Evolutionary conservation across 2,113 vertebrate genomes (phyloP).

Genomic region (Coptodon rendalli): DNA sequence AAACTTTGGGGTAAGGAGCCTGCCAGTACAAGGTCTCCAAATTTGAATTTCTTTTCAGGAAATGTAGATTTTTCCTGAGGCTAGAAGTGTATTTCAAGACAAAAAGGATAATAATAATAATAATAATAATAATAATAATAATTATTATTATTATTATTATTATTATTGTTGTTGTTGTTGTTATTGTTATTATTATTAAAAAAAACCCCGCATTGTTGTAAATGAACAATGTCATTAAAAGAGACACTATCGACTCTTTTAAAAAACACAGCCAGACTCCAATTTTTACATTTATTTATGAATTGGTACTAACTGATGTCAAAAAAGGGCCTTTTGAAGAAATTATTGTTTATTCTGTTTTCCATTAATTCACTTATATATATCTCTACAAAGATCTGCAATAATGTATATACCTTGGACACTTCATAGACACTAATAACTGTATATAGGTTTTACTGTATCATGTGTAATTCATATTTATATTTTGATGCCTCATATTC

Average conservation of each 20-base stretch:
- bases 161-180: rapidly evolving
- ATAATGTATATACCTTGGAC: background rate
- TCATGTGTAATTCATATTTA: background rate
- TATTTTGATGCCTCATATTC: background rate
- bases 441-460: background rate
- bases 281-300: background rate
- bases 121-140: background rate
- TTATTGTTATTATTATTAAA: background rate
- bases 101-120: background rate
- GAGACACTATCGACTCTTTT: background rate
- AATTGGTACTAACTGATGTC: background rate
- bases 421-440: background rate
- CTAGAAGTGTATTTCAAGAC: background rate
- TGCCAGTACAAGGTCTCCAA: background rate
- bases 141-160: rapidly evolving
- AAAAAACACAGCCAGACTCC: background rate
- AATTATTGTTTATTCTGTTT: background rate
- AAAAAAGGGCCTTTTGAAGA: background rate
- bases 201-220: background rate
- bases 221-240: background rate
- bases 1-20: background rate
- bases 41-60: background rate
- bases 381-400: background rate
- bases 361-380: background rate
- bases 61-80: background rate